These are phyloP conservation scores for Drosophila recens DNA, from an alignment of 2,888 invertebrate species.

Conservation along the genomic window DNA sequence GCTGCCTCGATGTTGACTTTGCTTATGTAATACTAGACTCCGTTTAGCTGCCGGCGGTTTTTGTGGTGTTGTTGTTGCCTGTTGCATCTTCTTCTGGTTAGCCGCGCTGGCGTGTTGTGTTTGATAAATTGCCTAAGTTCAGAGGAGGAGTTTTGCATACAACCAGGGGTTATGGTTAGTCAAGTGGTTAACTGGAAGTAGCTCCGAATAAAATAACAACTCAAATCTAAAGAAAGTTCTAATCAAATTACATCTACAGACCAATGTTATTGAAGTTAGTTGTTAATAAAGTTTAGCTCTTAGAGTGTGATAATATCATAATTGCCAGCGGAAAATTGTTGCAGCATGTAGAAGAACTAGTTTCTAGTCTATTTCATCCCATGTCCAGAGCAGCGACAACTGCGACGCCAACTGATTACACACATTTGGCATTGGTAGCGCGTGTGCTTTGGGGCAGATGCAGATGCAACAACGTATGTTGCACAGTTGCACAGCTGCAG, in stretches of 20 bases:
- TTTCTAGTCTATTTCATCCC: slow-evolving; percentile 9
- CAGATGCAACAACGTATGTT: slow-evolving; percentile 16
- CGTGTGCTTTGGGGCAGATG: slow-evolving; percentile 6
- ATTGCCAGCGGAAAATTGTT: slow-evolving; percentile 1
- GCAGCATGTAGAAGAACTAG: slow-evolving; percentile 8
- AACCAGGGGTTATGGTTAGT: slow-evolving; percentile 32
- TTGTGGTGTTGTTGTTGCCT: slow-evolving; percentile 31
- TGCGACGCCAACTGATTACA: slow-evolving; percentile 58
- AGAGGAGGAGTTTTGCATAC: slow-evolving; percentile 45
- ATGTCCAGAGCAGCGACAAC: slow-evolving; percentile 38
- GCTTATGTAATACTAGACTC: slow-evolving; percentile 78
- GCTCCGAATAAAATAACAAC: neutral
- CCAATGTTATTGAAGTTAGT: neutral
- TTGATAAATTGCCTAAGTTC: slow-evolving; percentile 72
- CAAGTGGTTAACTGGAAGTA: slow-evolving; percentile 39
- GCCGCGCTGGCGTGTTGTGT: slow-evolving; percentile 54
- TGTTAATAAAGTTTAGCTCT: neutral
- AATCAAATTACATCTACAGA: neutral
- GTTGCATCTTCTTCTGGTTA: slow-evolving; percentile 48
- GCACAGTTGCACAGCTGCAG: slow-evolving; percentile 52
- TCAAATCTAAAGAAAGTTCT: slow-evolving; percentile 5
- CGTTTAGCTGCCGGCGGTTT: slow-evolving; percentile 53
- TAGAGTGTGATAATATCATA: slow-evolving; percentile 18
- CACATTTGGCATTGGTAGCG: slow-evolving; percentile 51
- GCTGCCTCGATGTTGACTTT: slow-evolving; percentile 57